Conservation (phyloP, 2,113 vertebrate genomes). For the Notarius lentiginosus region DNA sequence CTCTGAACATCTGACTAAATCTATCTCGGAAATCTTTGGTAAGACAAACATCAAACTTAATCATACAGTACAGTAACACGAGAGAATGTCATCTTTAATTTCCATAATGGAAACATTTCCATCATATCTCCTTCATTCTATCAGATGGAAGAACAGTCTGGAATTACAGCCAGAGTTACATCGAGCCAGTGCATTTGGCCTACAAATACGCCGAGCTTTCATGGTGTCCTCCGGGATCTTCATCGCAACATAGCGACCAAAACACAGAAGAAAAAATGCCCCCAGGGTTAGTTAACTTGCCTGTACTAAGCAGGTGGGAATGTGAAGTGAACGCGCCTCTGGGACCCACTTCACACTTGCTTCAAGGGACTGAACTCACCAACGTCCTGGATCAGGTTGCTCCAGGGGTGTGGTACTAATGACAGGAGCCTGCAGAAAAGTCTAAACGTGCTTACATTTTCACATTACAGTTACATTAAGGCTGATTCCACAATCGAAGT, state of each 20-base stretch:
- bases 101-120: background rate
- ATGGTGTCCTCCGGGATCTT: background rate
- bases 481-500: background rate
- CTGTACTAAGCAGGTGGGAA: conserved; percentile 56
- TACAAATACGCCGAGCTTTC: conserved; percentile 22
- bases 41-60: background rate
- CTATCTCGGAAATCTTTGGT: conserved; percentile 36
- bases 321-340: conserved; percentile 63
- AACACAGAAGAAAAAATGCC: background rate
- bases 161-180: background rate
- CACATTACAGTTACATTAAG: conserved; percentile 6
- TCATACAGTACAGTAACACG: background rate
- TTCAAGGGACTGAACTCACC: conserved; percentile 58
- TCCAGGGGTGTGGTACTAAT: conserved; percentile 42
- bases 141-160: conserved; percentile 23
- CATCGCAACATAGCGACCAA: conserved; percentile 20
- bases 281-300: conserved; percentile 32
- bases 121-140: background rate
- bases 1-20: conserved; percentile 14
- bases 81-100: background rate
- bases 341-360: conserved; percentile 51
- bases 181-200: conserved; percentile 11
- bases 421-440: background rate
- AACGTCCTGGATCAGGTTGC: conserved; percentile 59
- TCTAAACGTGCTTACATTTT: background rate